phyloP scores from a whole-genome alignment of 37 sponge, comb jelly and placozoan species.

The Mnemiopsis leidyi region DNA sequence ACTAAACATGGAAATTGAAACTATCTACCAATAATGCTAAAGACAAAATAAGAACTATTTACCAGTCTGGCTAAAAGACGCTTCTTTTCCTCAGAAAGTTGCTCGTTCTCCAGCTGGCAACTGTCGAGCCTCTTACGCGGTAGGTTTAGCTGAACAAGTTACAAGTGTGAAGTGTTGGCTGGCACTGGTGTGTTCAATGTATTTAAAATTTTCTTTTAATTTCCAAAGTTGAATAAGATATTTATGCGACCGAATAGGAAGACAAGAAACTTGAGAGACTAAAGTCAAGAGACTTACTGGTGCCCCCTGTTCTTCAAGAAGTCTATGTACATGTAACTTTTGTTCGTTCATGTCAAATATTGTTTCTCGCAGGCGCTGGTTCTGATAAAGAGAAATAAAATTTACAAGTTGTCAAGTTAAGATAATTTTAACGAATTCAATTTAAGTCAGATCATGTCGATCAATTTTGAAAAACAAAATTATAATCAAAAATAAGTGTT shows the following conservation, averaged over 20 bases:
- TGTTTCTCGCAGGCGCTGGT: conserved; percentile 42
- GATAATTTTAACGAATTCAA: neutral
- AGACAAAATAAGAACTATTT: no score
- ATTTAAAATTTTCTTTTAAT: no score
- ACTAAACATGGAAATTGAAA: no score
- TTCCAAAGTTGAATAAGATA: no score
- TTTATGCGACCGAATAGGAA: no score
- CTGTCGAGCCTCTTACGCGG: conserved; percentile 47
- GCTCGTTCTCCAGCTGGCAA: conserved; percentile 59
- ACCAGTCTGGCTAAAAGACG: conserved; percentile 50
- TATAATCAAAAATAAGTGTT: neutral
- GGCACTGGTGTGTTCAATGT: no score
- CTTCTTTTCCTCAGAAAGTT: conserved; percentile 47
- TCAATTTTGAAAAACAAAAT: no score
- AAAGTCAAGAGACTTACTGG: neutral
- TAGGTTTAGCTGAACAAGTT: neutral
- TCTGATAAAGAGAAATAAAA: neutral
- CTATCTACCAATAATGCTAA: no score
- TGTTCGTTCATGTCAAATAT: conserved; percentile 60
- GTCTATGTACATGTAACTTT: conserved; percentile 12
- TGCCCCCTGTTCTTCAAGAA: conserved; percentile 6
- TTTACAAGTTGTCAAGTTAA: neutral
- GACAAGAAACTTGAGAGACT: no score
- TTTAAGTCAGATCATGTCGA: no score
- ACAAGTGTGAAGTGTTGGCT: no score